Evolutionary conservation across 2,888 invertebrate species (phyloP), one percentile per base, ranked within the genome.

Genomic region (Brachynemurus nebulosus): DNA sequence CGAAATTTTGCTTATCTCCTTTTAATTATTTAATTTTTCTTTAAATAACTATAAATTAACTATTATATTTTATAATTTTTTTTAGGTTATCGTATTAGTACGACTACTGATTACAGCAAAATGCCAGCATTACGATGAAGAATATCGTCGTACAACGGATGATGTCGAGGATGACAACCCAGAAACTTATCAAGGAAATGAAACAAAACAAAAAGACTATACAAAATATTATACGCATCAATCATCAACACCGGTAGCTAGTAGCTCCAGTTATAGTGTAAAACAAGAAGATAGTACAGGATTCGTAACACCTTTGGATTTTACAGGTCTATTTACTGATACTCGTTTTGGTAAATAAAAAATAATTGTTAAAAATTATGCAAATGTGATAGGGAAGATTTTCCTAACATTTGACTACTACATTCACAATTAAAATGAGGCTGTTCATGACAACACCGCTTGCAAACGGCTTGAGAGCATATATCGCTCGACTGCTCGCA

Each of bases 281-380:
- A 18, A 25, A 11, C 38, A 45, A 36, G 42, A 46, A 40, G 54
- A 58, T 37, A 59, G 63, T 48, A 59, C 60, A 51, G 71, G 68
- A 51, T 71, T 69, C 53, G 69, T 71, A 18, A 64, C 68, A 48
- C 69, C 73, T 11, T 60, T 71, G 55, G 74, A 74, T 59, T 76
- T 73, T 55, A 64, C 66, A 8, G 62, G 69, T n/a, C 64, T 74
- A 54, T 71, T 74, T 50, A 60, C 65, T 42, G 60, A 66, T 42
- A 64, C 62, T 47, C 60, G 63, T 52, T 61, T 61, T 47, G 67
- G 69, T 69, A 54, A 51, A 35, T 25, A 8, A 8, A 25, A 8
- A 8, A 33, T 33, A 33, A 16, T n/a, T n/a, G 12, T 33, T 33
- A 16, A 16, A 33, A 33, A 16, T 23, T 5, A 23, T 40, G 16